These are phyloP conservation scores for Simalia tracyae DNA, from an alignment of 2,797 vertebrate species.

Conservation along the genomic window DNA sequence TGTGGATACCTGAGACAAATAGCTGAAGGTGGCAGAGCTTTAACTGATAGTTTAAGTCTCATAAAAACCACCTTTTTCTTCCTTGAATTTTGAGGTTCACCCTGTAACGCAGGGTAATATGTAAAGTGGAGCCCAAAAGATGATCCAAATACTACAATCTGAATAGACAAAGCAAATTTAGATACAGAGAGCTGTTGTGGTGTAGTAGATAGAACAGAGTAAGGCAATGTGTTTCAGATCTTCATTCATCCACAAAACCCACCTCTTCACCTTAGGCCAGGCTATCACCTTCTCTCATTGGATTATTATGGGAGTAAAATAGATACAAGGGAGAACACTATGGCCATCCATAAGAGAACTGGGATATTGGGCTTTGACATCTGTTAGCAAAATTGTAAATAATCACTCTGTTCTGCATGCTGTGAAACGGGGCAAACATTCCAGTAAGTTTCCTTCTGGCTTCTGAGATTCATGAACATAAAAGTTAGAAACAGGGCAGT, in stretches of 20 bases:
- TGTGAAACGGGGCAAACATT: background rate
- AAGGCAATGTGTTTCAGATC: background rate
- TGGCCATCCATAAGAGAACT: too few relatives aligned
- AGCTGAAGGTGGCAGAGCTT: background rate
- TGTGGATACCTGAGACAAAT: background rate
- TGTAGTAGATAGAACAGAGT: background rate
- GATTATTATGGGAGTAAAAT: background rate
- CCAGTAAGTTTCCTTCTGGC: background rate
- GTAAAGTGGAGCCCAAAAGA: background rate
- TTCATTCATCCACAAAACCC: background rate
- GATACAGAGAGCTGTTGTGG: background rate
- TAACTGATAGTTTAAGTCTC: background rate
- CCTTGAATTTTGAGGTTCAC: background rate
- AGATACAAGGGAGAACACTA: background rate
- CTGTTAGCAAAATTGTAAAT: background rate
- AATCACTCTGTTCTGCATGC: background rate
- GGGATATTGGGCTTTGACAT: background rate
- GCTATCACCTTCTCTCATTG: background rate
- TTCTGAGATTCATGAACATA: background rate
- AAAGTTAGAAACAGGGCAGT: background rate
- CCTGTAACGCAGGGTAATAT: background rate
- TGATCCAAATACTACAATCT: background rate
- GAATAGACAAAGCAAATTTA: background rate
- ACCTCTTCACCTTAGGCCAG: background rate
- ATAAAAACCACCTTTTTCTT: background rate